A percentile compares a stretch with the other conserved stretches of the same genome.
Conservation (phyloP, 2,888 invertebrate species). For the Coremacera marginata region DNA sequence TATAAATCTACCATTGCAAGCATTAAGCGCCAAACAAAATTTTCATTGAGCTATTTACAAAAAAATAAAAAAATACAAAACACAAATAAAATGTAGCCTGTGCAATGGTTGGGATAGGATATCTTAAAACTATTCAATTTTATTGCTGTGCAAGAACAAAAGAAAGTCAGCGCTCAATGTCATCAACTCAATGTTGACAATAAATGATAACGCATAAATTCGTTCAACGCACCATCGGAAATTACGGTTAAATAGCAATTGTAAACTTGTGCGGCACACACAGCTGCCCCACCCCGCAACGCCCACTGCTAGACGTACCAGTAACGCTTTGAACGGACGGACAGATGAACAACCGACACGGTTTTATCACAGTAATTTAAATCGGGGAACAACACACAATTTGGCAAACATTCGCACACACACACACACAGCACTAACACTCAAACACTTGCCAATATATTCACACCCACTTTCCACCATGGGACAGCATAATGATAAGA, state of each 20-base stretch:
- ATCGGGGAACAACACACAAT: slow-evolving; percentile 27
- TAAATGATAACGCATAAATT: slow-evolving; percentile 64
- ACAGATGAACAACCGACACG: background rate
- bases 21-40: too few species aligned
- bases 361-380: slow-evolving; percentile 17
- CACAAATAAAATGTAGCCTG: too few species aligned
- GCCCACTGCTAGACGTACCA: background rate
- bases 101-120: background rate
- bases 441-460: slow-evolving; percentile 33
- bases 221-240: slow-evolving; percentile 45
- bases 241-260: slow-evolving; percentile 31
- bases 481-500: background rate
- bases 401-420: slow-evolving; percentile 36
- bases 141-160: background rate
- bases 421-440: slow-evolving; percentile 16
- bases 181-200: slow-evolving; percentile 58
- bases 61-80: too few species aligned
- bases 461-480: slow-evolving; percentile 21
- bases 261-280: slow-evolving; percentile 19
- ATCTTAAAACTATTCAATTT: background rate
- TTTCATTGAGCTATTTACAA: too few species aligned
- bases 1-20: too few species aligned
- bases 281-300: background rate
- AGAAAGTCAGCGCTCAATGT: background rate
- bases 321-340: background rate